Conservation (phyloP, 1,140 invertebrate species). For the Drosophila carrolli region DNA sequence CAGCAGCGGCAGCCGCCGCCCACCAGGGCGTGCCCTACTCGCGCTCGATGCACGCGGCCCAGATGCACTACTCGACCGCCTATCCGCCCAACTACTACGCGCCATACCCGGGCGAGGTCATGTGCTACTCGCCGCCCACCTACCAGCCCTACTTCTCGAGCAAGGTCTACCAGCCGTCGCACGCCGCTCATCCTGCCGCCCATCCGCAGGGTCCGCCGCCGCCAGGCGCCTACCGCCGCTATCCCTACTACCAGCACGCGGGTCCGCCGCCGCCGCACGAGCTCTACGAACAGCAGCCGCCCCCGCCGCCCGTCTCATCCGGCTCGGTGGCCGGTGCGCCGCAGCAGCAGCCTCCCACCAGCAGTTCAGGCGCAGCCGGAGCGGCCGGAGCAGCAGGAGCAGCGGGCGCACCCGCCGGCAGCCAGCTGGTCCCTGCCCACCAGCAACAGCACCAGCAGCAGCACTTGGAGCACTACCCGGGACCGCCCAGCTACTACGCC, state of each 20-base stretch:
- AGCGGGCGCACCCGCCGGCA: slow-evolving; percentile 42
- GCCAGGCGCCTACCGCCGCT: slow-evolving; percentile 63
- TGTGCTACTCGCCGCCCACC: slow-evolving; percentile 87
- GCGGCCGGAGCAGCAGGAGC: slow-evolving; percentile 25
- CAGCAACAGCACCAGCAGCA: slow-evolving; percentile 57
- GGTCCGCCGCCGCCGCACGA: slow-evolving; percentile 66
- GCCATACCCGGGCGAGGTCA: slow-evolving; percentile 83
- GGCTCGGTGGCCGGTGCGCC: slow-evolving; percentile 10
- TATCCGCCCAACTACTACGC: slow-evolving; percentile 86
- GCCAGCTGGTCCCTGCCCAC: slow-evolving; percentile 37
- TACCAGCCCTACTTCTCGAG: slow-evolving; percentile 85
- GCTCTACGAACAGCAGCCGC: slow-evolving; percentile 56
- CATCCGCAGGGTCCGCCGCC: slow-evolving; percentile 70
- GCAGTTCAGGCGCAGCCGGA: slow-evolving; percentile 33
- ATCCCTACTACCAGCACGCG: slow-evolving; percentile 67
- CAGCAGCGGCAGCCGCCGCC: slow-evolving; percentile 72
- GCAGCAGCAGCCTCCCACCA: slow-evolving; percentile 31
- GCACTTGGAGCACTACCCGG: slow-evolving; percentile 85
- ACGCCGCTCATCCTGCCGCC: slow-evolving; percentile 30
- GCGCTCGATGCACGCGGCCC: slow-evolving; percentile 79
- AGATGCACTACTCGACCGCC: slow-evolving; percentile 84
- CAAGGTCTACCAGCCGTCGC: slow-evolving; percentile 84
- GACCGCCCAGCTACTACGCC: slow-evolving; percentile 88
- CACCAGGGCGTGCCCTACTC: slow-evolving; percentile 85
- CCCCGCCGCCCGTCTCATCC: slow-evolving; percentile 38